Conservation (phyloP, 2,888 invertebrate species). For the Nomada ferruginata region DNA sequence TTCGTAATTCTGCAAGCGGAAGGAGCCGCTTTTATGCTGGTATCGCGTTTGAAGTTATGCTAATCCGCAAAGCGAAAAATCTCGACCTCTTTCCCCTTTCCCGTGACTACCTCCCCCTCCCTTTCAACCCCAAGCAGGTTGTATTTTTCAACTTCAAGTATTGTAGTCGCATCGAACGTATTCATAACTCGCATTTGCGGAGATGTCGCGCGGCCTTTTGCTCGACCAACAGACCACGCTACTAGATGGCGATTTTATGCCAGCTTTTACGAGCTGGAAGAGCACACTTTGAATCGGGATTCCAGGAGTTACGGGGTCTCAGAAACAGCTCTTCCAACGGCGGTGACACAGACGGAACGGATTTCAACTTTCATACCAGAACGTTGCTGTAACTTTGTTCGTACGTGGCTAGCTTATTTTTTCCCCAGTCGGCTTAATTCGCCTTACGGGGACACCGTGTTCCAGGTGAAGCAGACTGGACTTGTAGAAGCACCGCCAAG, state of each 20-base stretch:
- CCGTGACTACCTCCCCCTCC: conserved; percentile 13
- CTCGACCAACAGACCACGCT: conserved; percentile 72
- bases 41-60: conserved; percentile 80
- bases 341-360: conserved; percentile 52
- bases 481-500: not conserved
- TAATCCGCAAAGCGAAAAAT: conserved; percentile 73
- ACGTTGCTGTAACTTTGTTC: conserved; percentile 60
- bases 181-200: conserved; percentile 79
- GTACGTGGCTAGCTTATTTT: conserved; percentile 61
- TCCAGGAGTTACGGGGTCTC: conserved; percentile 67
- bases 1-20: conserved; percentile 73
- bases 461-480: not conserved
- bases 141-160: conserved; percentile 52
- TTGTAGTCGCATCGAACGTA: conserved; percentile 78
- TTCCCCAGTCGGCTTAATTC: conserved; percentile 48
- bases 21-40: conserved; percentile 75
- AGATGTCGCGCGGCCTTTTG: conserved; percentile 76
- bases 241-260: conserved; percentile 80
- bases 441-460: conserved; percentile 36
- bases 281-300: conserved; percentile 78
- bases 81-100: conserved; percentile 19
- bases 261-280: conserved; percentile 78
- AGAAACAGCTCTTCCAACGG: conserved; percentile 49
- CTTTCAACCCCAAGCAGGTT: not conserved
- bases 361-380: conserved; percentile 66